Evolutionary conservation across 2,113 vertebrate species (phyloP).

Genomic region (Oreochromis niloticus): DNA sequence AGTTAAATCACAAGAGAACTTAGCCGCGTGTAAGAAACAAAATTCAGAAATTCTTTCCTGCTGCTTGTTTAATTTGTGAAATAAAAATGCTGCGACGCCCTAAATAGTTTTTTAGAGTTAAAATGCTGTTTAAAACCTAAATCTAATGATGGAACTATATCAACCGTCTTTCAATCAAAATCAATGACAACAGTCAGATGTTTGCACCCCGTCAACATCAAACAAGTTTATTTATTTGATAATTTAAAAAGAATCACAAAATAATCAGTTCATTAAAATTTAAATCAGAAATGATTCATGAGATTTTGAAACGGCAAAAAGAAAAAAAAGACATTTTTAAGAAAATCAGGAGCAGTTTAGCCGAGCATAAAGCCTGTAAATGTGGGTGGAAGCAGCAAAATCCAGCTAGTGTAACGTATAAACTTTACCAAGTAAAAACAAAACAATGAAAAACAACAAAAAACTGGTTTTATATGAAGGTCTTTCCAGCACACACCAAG

Average conservation of each 20-base stretch:
- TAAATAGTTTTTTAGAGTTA: too few species aligned
- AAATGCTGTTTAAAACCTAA: neutral
- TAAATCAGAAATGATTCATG: neutral
- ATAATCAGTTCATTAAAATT: neutral
- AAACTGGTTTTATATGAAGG: neutral
- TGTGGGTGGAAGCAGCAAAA: neutral
- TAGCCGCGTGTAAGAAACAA: too few species aligned
- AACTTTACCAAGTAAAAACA: neutral
- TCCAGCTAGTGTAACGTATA: fast-evolving
- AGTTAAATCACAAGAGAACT: too few species aligned
- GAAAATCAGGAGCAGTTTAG: fast-evolving
- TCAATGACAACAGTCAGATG: neutral
- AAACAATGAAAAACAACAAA: neutral
- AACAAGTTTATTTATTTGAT: neutral
- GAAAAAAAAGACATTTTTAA: fast-evolving
- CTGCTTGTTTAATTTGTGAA: too few species aligned
- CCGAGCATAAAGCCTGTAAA: neutral
- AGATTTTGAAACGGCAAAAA: neutral
- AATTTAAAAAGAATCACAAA: neutral
- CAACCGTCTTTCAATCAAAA: neutral
- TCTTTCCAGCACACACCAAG: neutral
- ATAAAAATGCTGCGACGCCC: too few species aligned
- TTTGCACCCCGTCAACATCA: neutral
- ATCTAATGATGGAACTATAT: neutral
- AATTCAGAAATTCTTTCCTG: too few species aligned